phyloP scores from a whole-genome alignment of 2,113 vertebrate genomes.

The Leiothrix lutea region DNA sequence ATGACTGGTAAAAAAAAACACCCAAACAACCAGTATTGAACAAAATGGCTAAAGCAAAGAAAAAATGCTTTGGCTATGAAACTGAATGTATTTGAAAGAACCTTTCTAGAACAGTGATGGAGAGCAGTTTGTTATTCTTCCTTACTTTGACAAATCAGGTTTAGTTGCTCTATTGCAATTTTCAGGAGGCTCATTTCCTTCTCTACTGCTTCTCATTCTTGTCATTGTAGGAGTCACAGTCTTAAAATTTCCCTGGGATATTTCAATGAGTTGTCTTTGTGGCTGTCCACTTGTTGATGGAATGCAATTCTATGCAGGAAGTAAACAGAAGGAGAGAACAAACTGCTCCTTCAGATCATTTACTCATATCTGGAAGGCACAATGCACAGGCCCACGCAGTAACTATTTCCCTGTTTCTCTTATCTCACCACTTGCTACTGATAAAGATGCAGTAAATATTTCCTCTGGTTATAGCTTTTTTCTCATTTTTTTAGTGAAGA shows the following conservation, averaged over 20 bases:
- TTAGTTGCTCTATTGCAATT: neutral
- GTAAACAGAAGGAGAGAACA: neutral
- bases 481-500: neutral
- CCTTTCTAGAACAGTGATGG: neutral
- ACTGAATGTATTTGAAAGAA: neutral
- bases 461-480: neutral
- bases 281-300: neutral
- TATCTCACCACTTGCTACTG: neutral
- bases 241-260: neutral
- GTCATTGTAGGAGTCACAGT: neutral
- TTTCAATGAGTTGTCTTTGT: neutral
- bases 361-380: neutral
- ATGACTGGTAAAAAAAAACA: neutral
- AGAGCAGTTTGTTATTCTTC: neutral
- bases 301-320: neutral
- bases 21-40: neutral
- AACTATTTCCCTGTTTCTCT: neutral
- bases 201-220: neutral
- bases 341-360: neutral
- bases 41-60: neutral
- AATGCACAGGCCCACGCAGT: rapidly evolving
- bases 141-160: neutral
- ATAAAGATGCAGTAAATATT: neutral
- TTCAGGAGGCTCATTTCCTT: neutral
- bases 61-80: neutral